Evolutionary conservation across 2,113 vertebrate species (phyloP).

Genomic region (Toxotes jaculatrix): DNA sequence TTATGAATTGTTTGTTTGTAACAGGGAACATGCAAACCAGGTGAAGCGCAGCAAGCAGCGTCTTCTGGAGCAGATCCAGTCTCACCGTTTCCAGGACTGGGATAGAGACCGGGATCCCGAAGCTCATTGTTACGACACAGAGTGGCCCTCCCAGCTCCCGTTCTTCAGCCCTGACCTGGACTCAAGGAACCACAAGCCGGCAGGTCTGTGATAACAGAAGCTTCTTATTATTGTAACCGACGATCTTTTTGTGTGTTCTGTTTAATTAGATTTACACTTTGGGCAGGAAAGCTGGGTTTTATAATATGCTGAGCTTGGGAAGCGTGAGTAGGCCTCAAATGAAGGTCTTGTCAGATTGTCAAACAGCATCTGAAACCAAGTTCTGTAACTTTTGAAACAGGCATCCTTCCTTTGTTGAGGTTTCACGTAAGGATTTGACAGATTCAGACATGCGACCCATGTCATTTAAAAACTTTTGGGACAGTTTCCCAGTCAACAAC

Average conservation of each 20-base stretch:
- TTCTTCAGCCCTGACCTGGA: constrained; percentile 83
- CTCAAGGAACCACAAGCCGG: constrained; percentile 59
- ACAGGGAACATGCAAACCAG: constrained; percentile 87
- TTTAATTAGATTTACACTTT: not conserved
- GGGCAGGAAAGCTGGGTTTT: not conserved
- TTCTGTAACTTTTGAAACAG: not conserved
- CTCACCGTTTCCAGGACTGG: constrained; percentile 88
- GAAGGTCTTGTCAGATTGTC: too few species aligned
- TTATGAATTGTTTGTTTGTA: not conserved
- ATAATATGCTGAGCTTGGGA: not conserved
- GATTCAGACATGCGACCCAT: not conserved
- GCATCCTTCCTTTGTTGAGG: too few species aligned
- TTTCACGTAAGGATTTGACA: too few species aligned
- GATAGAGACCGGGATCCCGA: constrained; percentile 79
- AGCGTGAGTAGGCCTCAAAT: too few species aligned
- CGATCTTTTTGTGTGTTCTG: not conserved
- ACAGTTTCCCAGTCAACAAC: not conserved
- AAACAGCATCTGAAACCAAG: too few species aligned
- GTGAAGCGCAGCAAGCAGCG: constrained; percentile 87
- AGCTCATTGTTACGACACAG: constrained; percentile 83
- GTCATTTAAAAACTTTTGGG: constrained; percentile 5
- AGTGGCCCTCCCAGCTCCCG: constrained; percentile 81
- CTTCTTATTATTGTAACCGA: not conserved
- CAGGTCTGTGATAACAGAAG: constrained; percentile 46
- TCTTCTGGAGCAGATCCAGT: constrained; percentile 88